Evolutionary conservation across 2,797 vertebrate genomes (phyloP), one percentile per base, ranked within the genome.

Genomic region (Enteromius radiatus): DNA sequence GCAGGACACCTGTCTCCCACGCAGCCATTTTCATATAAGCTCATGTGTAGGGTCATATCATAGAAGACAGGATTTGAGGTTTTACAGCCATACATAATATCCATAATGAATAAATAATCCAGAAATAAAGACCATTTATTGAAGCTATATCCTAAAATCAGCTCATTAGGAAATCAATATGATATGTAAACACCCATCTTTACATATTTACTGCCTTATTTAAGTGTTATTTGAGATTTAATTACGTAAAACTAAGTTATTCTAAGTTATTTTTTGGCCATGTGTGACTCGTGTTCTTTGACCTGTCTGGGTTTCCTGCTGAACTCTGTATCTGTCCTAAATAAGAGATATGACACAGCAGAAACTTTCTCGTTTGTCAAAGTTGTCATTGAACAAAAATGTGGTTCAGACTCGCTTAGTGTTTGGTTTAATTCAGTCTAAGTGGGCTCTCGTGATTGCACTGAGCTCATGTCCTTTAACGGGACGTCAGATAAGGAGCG

Each of bases 391-490:
- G 19, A 54, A n/a, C 28, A 54, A 36, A 49, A 52, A 73, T 74
- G 28, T 33, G 52, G 5, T 14, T 73, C 47, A 73, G 47, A n/a
- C 11, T 52, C 11, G 45, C 26, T 4, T 47, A 0, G 43, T 3
- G 1, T 52, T 52, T 52, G 28, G 28, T 73, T 74, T 54, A 54
- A 14, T 71, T 71, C 26, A 4, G 28, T 33, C 8, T 52, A 68
- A 52, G 28, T 23, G 45, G 49, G 28, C 6, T 5, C 49, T 78
- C 47, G n/a, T 78, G 68, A 73, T 71, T 28, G 1, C 67, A 41
- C 10, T 84, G 85, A 86, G 75, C 63, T 84, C 78, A 85, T 78
- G 78, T 47, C 36, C 36, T 84, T 80, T 85, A 78, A 59, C 23
- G 56, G 65, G 61, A 28, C 31, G 65, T 70, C 36, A 61, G 82